Evolutionary conservation across 1,140 invertebrate genomes (phyloP).

Genomic region (Bombus picipes): DNA sequence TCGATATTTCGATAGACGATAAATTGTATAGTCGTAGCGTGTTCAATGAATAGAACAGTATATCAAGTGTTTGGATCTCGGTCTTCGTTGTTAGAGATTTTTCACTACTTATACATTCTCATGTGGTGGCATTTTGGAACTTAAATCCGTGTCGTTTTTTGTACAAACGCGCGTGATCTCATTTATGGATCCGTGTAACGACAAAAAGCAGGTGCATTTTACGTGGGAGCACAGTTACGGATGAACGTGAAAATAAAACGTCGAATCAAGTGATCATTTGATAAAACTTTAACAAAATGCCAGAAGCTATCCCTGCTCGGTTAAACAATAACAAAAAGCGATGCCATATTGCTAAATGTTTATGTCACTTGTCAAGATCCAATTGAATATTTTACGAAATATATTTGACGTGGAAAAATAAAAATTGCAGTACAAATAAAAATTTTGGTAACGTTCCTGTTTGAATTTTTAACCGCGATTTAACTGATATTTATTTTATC

Average conservation of each 20-base stretch:
- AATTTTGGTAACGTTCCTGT: neutral
- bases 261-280: neutral
- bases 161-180: neutral
- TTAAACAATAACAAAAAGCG: neutral
- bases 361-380: neutral
- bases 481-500: neutral
- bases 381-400: neutral
- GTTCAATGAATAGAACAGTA: neutral
- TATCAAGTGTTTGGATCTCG: too few relatives aligned
- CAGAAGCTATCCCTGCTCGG: neutral
- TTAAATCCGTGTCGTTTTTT: neutral
- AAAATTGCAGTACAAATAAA: neutral
- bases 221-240: neutral
- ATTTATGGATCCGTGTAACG: neutral
- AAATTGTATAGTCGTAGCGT: neutral
- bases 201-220: neutral
- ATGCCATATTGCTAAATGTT: neutral
- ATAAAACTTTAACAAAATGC: neutral
- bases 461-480: neutral
- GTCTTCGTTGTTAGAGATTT: neutral
- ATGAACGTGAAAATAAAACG: neutral
- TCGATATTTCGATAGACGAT: slow-evolving; percentile 2
- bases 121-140: neutral
- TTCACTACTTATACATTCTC: neutral
- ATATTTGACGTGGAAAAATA: neutral